Evolutionary conservation across 2,797 vertebrate species (phyloP), one percentile per base, ranked within the genome.

Genomic region (Rhadinocentrus ornatus): DNA sequence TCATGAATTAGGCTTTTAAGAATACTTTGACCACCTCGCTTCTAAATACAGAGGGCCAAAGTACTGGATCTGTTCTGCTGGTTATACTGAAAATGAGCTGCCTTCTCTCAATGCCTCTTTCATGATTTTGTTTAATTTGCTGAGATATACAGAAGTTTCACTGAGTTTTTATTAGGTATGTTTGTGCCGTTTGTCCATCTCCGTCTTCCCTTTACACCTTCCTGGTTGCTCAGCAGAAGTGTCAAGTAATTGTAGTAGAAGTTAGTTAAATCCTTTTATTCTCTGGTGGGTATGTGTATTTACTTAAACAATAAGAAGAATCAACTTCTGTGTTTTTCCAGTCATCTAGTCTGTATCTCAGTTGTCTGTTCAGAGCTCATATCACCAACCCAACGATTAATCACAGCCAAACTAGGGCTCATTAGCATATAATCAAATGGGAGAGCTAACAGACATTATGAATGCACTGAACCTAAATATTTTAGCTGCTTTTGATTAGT

Each of bases 351-450:
- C 66, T 84, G 50, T 78, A 57, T 68, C 50, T 62, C 54, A 65
- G 56, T 77, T 67, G 69, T 82, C 58, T 69, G 0, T 67, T 75
- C 52, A 65, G 29, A 66, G 57, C 52, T 72, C 32, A 31, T 65
- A 68, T 50, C 48, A 6, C 59, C 69, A 57, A 61, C 27, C 39
- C 20, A 44, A 62, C 68, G 72, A 61, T 85, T 84, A 86, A 87
- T 84, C 69, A 69, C 67, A 81, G 63, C 65, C 63, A 68, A 76
- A 73, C 58, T 72, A 59, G 77, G 67, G 35, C 60, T 83, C 66
- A 86, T 91, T 85, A 76, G 71, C 76, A 81, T 88, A 71, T 71
- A 81, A 74, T 86, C 29, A 83, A 83, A 83, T 48, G 10, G 34
- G 68, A 65, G 34, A 8, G 65, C 53, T 44, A 62, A 74, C 39